These are phyloP conservation scores for Zeus faber DNA, from an alignment of 2,113 vertebrate species.

Conservation along the genomic window DNA sequence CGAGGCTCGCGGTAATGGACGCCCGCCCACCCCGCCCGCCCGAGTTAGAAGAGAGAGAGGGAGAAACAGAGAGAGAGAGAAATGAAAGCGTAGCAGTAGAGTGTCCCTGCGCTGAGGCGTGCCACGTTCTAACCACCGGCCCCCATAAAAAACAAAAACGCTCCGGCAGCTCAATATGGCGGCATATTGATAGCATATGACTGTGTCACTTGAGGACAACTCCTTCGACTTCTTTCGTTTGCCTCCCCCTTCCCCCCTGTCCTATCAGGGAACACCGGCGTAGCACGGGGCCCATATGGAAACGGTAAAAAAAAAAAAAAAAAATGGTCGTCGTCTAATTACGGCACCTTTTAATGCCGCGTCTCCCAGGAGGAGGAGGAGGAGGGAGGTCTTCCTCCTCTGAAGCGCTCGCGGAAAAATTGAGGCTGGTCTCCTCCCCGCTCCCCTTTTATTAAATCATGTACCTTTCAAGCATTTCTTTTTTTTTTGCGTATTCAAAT, in stretches of 20 bases:
- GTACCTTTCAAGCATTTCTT: slow-evolving; percentile 20
- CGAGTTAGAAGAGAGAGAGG: slow-evolving; percentile 62
- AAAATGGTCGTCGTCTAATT: slow-evolving; percentile 17
- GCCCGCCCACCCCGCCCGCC: slow-evolving; percentile 73
- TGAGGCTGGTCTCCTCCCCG: too few species aligned
- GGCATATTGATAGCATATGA: slow-evolving; percentile 66
- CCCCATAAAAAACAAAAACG: slow-evolving; percentile 47
- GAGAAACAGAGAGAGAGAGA: slow-evolving; percentile 30
- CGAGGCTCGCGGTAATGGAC: slow-evolving; percentile 75
- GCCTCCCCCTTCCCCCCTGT: slow-evolving; percentile 9
- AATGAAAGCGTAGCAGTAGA: slow-evolving; percentile 57
- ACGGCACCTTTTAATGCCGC: slow-evolving; percentile 27
- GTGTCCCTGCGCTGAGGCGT: slow-evolving; percentile 41
- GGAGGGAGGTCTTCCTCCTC: slow-evolving; percentile 4
- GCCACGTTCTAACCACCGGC: slow-evolving; percentile 49
- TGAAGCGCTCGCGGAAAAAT: slow-evolving; percentile 23
- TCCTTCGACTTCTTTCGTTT: background rate
- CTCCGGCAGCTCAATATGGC: slow-evolving; percentile 47
- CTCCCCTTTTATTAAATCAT: slow-evolving; percentile 20
- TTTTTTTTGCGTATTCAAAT: too few species aligned
- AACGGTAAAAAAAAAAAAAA: slow-evolving; percentile 20
- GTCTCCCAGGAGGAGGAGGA: slow-evolving; percentile 11
- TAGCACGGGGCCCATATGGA: slow-evolving; percentile 23
- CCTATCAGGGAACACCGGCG: slow-evolving; percentile 33
- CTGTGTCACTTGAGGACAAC: slow-evolving; percentile 59